phyloP scores from a whole-genome alignment of 2,888 invertebrate genomes.

The Erebia epiphron region DNA sequence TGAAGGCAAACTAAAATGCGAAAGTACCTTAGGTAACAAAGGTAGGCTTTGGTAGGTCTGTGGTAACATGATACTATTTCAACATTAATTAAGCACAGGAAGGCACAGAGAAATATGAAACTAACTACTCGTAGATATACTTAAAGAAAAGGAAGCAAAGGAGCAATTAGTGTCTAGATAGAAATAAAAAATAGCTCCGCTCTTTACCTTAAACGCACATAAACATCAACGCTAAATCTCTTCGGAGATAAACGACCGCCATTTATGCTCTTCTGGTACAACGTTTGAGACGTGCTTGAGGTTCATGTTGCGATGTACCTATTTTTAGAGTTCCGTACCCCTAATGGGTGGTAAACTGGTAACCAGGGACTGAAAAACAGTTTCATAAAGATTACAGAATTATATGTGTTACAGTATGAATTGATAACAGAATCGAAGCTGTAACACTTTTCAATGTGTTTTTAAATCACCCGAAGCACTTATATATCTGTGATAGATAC shows the following conservation, averaged over 20 bases:
- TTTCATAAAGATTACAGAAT: too few relatives aligned
- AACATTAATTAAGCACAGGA: not conserved
- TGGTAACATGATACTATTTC: not conserved
- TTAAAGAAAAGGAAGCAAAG: conserved; percentile 13
- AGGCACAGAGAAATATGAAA: conserved; percentile 1
- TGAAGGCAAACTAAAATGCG: too few relatives aligned
- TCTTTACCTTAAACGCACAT: conserved; percentile 23
- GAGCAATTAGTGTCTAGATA: conserved; percentile 20
- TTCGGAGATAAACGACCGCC: conserved; percentile 12
- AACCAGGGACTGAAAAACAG: too few relatives aligned
- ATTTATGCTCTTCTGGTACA: conserved; percentile 9
- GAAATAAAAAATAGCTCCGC: conserved; percentile 18
- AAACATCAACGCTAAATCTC: conserved; percentile 21
- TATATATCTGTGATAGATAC: too few relatives aligned
- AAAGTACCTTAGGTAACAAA: too few relatives aligned
- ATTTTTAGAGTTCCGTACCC: not conserved
- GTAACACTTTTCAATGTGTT: too few relatives aligned
- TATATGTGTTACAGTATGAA: too few relatives aligned
- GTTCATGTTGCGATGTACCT: conserved; percentile 2
- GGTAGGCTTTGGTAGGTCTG: too few relatives aligned
- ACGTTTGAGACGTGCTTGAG: conserved; percentile 8
- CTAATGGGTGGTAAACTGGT: too few relatives aligned
- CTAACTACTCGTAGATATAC: conserved; percentile 2
- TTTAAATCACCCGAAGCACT: too few relatives aligned
- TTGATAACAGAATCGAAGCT: too few relatives aligned